phyloP scores from a whole-genome alignment of 2,113 vertebrate species.

The Eudyptes chrysolophus region DNA sequence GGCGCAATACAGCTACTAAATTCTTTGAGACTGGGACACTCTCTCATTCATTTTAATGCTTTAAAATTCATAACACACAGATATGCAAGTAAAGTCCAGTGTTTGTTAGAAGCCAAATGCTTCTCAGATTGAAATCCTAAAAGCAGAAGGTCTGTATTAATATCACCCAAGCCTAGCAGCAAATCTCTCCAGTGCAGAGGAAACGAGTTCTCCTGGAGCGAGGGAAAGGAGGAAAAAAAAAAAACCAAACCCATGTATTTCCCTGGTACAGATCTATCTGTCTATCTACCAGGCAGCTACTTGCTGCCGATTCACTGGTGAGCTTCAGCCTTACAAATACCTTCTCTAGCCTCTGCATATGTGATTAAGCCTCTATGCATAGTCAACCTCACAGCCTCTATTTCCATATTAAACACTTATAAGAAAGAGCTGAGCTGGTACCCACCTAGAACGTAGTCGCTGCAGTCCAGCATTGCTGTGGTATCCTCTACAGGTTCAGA shows the following conservation, averaged over 20 bases:
- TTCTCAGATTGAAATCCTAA: slow-evolving; percentile 20
- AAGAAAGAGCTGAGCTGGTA: slow-evolving; percentile 74
- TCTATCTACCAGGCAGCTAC: slow-evolving; percentile 17
- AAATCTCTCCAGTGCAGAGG: neutral
- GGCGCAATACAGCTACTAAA: neutral
- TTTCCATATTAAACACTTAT: slow-evolving; percentile 72
- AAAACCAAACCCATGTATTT: neutral
- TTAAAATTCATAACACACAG: neutral
- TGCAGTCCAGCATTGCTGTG: slow-evolving; percentile 84
- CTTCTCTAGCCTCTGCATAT: slow-evolving; percentile 57
- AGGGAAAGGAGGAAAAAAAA: neutral
- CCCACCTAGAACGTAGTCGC: slow-evolving; percentile 84
- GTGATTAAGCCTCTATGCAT: slow-evolving; percentile 72
- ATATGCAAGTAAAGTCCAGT: neutral
- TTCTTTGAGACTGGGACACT: neutral
- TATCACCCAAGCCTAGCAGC: neutral
- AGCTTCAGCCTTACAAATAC: slow-evolving; percentile 52
- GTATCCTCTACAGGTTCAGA: slow-evolving; percentile 71
- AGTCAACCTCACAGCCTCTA: slow-evolving; percentile 69
- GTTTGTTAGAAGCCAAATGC: slow-evolving; percentile 10
- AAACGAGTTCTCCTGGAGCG: neutral
- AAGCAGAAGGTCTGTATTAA: slow-evolving; percentile 24
- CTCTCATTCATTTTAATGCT: neutral
- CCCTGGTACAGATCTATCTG: neutral
- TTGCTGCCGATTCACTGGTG: slow-evolving; percentile 31